Percentiles rank a stretch among this genome's conserved stretches.
These are phyloP conservation scores for Stictocephala bisonia DNA, from an alignment of 2,888 invertebrate genomes.

Conservation along the genomic window DNA sequence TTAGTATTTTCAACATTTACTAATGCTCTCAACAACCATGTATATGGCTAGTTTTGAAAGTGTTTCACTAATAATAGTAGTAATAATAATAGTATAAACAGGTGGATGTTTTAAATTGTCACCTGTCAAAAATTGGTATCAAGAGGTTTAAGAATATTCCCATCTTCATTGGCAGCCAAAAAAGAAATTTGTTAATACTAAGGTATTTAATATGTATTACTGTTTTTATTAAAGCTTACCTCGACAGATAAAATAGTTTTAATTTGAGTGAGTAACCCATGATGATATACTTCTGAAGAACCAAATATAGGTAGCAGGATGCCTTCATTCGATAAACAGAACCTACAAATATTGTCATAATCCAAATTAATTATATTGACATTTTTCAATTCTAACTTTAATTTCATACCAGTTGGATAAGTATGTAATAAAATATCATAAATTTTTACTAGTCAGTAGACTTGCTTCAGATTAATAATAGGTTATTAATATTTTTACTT, in stretches of 20 bases:
- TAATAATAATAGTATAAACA: neutral
- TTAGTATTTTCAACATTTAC: too few relatives aligned
- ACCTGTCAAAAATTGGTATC: neutral
- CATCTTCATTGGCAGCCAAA: too few relatives aligned
- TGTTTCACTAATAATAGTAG: too few relatives aligned
- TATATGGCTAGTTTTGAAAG: too few relatives aligned
- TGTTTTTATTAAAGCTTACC: constrained; percentile 64
- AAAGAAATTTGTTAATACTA: too few relatives aligned
- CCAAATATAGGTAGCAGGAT: constrained; percentile 74
- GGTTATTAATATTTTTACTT: too few relatives aligned
- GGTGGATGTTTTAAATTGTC: neutral
- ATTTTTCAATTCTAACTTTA: constrained; percentile 21
- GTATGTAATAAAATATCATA: too few relatives aligned
- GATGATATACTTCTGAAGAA: constrained; percentile 67
- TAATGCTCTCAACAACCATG: too few relatives aligned
- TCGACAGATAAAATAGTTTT: constrained; percentile 69
- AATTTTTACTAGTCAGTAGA: too few relatives aligned
- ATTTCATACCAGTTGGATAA: too few relatives aligned
- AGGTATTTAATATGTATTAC: too few relatives aligned
- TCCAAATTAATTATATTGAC: constrained; percentile 39
- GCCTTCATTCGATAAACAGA: constrained; percentile 74
- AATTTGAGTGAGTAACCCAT: constrained; percentile 68
- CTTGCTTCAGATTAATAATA: too few relatives aligned
- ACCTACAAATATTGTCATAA: constrained; percentile 68
- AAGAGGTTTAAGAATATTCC: neutral